Base-by-base conservation (phyloP, 2,888 invertebrate species). In the Theretra japonica region DNA sequence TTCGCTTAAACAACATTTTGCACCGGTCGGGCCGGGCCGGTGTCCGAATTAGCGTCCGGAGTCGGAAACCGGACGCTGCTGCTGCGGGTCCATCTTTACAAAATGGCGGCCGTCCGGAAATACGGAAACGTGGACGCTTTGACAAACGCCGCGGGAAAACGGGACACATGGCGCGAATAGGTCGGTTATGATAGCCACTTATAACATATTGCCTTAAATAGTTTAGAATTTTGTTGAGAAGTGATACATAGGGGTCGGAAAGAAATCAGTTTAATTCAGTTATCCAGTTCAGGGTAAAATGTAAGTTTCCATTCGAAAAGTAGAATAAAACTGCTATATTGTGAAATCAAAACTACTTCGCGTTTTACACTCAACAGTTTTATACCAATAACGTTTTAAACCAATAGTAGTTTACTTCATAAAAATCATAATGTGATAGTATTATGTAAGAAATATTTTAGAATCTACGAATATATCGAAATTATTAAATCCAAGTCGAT, bases 121-220 rank as follows among this genome's bases (percentile, higher is more conserved):
- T 82, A 85, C 85, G 86, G 89, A 89, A 91, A 93, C 94, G 94
- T 94, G 94, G 92, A 86, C 89, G 91, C 90, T 93, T 91, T 94
- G 93, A 93, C 92, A 93, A 93, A 91, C 89, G 88, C 85, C 84
- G 82, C 86, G 89, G 88, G 87, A 89, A 90, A 91, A 83, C 85
- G 84, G 81, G 83, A 86, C 87, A 88, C 89, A 88, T 86, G 88
- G 85, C 87, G 85, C 83, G 86, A 84, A 17, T 50, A n/a, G n/a
- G 11, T 41, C 48, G 41, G 33, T 8, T 48, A 17, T 41, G 23
- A 48, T 30, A 23, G 48, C 5, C 17, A 65, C 23, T 23, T 23
- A 65, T 4, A 33, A 41, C 15, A 23, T 48, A 23, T 21, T 30
- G 28, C 28, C 17, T 30, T 7, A 30, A 60, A 28, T 60, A 30